phyloP scores from a whole-genome alignment of 2,113 vertebrate genomes.

The Oncorhynchus kisutch region DNA sequence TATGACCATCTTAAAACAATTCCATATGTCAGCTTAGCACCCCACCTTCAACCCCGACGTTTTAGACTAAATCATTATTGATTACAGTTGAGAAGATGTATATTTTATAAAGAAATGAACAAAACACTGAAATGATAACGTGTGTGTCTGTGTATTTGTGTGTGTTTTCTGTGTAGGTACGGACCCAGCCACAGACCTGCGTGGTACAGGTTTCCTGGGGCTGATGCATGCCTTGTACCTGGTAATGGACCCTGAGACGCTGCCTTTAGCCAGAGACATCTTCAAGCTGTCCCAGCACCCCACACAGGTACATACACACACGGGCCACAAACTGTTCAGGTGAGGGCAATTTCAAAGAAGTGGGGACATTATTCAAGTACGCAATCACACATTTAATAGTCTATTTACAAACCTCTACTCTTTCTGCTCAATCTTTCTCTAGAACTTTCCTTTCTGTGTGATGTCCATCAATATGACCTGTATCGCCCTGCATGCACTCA shows the following conservation, averaged over 20 bases:
- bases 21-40: no score
- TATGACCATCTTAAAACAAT: no score
- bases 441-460: constrained; percentile 95
- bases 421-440: constrained; percentile 20
- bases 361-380: no score
- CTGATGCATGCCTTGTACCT: constrained; percentile 90
- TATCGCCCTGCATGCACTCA: constrained; percentile 85
- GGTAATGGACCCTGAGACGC: constrained; percentile 87
- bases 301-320: constrained; percentile 74
- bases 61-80: no score
- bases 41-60: no score
- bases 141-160: no score
- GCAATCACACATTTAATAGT: no score
- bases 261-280: constrained; percentile 85
- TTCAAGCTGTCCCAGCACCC: constrained; percentile 86
- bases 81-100: no score
- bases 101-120: no score
- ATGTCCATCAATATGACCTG: constrained; percentile 95
- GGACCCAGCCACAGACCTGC: constrained; percentile 90
- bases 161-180: constrained; percentile 67
- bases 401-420: neutral
- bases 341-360: no score
- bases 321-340: no score
- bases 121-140: neutral
- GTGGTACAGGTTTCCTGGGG: constrained; percentile 89